A percentile compares a stretch with the other conserved stretches of the same genome.
Conservation (phyloP, 2,888 invertebrate species). For the Scelioninae gen. 1 region DNA sequence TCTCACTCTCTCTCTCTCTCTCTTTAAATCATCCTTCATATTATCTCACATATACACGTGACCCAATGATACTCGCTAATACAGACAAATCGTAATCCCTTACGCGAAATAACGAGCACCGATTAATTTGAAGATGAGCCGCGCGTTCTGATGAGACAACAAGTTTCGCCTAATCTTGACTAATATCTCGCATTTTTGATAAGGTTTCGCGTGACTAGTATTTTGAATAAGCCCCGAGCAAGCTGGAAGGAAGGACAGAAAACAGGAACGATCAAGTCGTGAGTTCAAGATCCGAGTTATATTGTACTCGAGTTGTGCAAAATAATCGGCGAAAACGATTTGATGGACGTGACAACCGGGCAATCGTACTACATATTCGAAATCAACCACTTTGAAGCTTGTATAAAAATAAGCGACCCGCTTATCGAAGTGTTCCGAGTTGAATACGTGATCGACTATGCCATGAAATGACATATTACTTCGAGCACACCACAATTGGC, state of each 20-base stretch:
- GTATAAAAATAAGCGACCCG: slow-evolving; percentile 43
- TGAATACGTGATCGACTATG: slow-evolving; percentile 73
- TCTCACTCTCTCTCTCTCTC: slow-evolving; percentile 7
- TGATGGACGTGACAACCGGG: slow-evolving; percentile 51
- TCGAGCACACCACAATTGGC: slow-evolving; percentile 54
- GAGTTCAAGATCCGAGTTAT: slow-evolving; percentile 25
- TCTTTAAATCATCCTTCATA: slow-evolving; percentile 32
- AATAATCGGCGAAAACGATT: slow-evolving; percentile 61
- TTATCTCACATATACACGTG: slow-evolving; percentile 23
- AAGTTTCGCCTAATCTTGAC: slow-evolving; percentile 65
- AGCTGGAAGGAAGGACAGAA: slow-evolving; percentile 22
- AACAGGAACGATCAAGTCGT: slow-evolving; percentile 30
- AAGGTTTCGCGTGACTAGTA: slow-evolving; percentile 54
- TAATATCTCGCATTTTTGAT: slow-evolving; percentile 63
- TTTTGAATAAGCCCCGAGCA: slow-evolving; percentile 48
- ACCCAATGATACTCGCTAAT: slow-evolving; percentile 76
- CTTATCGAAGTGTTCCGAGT: slow-evolving; percentile 60
- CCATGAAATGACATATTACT: slow-evolving; percentile 73
- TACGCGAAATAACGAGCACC: slow-evolving; percentile 78
- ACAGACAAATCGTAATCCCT: slow-evolving; percentile 83
- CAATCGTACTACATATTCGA: slow-evolving; percentile 32
- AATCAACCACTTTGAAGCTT: slow-evolving; percentile 53
- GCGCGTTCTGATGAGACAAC: slow-evolving; percentile 71
- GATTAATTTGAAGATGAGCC: slow-evolving; percentile 83
- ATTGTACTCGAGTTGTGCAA: slow-evolving; percentile 40